Evolutionary conservation across 2,797 vertebrate genomes (phyloP).

Genomic region (Gallinago nigripennis): DNA sequence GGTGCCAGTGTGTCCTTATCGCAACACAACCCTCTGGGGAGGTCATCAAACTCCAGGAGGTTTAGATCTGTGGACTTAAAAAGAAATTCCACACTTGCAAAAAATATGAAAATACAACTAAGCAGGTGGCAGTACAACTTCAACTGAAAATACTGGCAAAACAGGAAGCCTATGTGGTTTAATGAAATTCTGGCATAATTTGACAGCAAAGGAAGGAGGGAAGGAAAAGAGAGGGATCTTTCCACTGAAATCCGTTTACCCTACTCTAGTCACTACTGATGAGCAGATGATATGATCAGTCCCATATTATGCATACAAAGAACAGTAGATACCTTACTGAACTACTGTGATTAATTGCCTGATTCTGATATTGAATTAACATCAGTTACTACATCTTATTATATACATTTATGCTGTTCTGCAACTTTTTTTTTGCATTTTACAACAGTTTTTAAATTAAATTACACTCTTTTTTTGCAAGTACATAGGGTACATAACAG

Average conservation of each 20-base stretch:
- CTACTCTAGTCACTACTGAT: background rate
- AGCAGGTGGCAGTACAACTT: background rate
- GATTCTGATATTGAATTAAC: conserved; percentile 35
- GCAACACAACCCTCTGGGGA: background rate
- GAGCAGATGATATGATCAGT: background rate
- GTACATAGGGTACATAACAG: background rate
- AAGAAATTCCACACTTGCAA: background rate
- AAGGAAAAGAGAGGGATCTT: background rate
- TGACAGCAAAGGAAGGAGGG: background rate
- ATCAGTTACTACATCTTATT: background rate
- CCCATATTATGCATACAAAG: background rate
- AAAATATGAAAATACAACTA: background rate
- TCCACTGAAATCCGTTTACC: background rate
- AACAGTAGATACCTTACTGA: background rate
- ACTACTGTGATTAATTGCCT: background rate
- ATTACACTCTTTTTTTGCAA: background rate
- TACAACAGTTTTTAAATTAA: conserved; percentile 19
- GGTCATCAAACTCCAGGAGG: background rate
- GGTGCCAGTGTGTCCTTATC: background rate
- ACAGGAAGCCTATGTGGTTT: background rate
- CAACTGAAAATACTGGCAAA: background rate
- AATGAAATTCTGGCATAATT: background rate
- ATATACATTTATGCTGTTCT: background rate
- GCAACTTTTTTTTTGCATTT: conserved; percentile 10
- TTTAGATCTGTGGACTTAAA: background rate